Conservation (phyloP, 2,113 vertebrate species). For the Rana temporaria region DNA sequence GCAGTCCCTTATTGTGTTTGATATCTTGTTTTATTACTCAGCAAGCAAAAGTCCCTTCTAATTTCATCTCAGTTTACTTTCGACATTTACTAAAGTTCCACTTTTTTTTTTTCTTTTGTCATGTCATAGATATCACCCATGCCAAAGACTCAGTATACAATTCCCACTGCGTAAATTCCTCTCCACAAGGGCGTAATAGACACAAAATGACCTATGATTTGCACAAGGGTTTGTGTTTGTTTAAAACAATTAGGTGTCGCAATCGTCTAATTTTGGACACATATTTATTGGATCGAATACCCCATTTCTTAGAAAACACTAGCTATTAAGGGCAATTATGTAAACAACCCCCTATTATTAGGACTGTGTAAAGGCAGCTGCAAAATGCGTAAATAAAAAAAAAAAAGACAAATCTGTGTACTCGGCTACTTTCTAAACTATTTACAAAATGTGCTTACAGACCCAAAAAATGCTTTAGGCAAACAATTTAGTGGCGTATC, state of each 20-base stretch:
- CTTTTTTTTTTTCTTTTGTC: constrained; percentile 10
- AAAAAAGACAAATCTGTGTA: not conserved
- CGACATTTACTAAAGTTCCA: constrained; percentile 18
- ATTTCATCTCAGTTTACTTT: not conserved
- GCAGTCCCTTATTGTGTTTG: constrained; percentile 25
- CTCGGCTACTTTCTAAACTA: constrained; percentile 19
- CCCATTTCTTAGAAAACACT: not conserved
- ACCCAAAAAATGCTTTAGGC: constrained; percentile 9
- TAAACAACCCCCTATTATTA: constrained; percentile 1
- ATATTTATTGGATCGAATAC: not conserved
- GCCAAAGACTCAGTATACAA: not conserved
- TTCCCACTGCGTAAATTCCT: constrained; percentile 7
- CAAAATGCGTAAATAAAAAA: not conserved
- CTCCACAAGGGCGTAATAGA: not conserved
- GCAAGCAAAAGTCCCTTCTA: not conserved
- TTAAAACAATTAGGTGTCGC: not conserved
- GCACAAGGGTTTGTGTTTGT: not conserved
- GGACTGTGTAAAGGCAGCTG: constrained; percentile 12
- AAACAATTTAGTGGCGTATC: constrained; percentile 12
- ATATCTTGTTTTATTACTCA: constrained; percentile 29
- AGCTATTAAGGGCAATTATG: constrained; percentile 1
- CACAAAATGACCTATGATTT: not conserved
- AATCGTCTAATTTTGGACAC: constrained; percentile 8
- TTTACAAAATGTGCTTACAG: constrained; percentile 11
- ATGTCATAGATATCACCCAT: not conserved